Evolutionary conservation across 2,888 invertebrate species (phyloP), one percentile per base, ranked within the genome.

Genomic region (Lithodes maja): DNA sequence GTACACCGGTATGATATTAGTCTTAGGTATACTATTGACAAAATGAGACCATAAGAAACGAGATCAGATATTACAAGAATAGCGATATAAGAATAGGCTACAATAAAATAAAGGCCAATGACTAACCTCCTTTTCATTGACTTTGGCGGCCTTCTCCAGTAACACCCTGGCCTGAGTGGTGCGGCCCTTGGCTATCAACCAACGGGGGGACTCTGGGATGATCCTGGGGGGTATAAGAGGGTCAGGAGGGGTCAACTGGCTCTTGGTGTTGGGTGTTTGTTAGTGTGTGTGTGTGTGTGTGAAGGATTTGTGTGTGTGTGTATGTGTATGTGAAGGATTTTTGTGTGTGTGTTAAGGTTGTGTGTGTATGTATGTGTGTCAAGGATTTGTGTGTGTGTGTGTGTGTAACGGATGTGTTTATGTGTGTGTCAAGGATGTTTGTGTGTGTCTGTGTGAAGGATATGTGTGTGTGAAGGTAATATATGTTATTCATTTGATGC

Each of bases 181-280:
- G 50, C 85, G 61, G 2, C 87, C 85, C 61, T 90, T 88, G 2
- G 85, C 82, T 49, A 87, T 85, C 52, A 90, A 78, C 90, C 90
- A 90, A 1, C 90, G 85, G 5, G 96, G 95, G 0, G 96, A 96
- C 93, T 97, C 96, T 0, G 96, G 96, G 92, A 97, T 95, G 90
- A 96, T 95, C 94, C 90, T 90, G 82, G 5, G 7, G 61, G 5
- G 61, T 7, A 61, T 0, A 5, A 61, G 61, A 61, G 61, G 12
- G 61, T 7, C 7, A 61, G 61, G 33, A 33, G 33, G 33, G 33
- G 33, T 33, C 33, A 33, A 33, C 33, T 33, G 33, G 33, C 33
- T 33, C 33, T 33, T 33, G 33, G 33, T 33, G 33, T 33, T 33
- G 33, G 33, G 33, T 33, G 33, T 33, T 33, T 33, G 33, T 33